phyloP scores from a whole-genome alignment of 2,113 vertebrate genomes.

The Noturus placidus region DNA sequence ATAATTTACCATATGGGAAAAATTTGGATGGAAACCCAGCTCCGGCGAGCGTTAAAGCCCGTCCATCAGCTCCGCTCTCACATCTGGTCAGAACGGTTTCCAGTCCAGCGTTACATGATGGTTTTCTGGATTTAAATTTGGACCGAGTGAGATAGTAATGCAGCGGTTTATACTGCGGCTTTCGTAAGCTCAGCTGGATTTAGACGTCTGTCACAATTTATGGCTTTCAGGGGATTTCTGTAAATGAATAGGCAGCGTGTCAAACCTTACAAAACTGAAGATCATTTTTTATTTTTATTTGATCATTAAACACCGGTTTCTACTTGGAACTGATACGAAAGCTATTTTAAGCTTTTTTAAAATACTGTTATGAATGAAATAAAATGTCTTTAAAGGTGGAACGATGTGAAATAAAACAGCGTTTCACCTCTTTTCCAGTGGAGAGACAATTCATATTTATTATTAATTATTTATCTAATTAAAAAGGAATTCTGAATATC shows the following conservation, averaged over 20 bases:
- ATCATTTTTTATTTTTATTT: not conserved
- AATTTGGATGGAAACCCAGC: constrained; percentile 5
- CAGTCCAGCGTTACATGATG: not conserved
- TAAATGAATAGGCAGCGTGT: not conserved
- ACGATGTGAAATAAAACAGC: not conserved
- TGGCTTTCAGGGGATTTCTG: constrained; percentile 2
- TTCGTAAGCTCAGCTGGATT: not conserved
- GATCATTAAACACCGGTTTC: not conserved
- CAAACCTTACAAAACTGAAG: not conserved
- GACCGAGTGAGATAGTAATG: not conserved
- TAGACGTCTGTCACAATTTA: not conserved
- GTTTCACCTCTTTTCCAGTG: not conserved
- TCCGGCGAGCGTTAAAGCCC: not conserved
- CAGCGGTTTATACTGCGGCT: not conserved
- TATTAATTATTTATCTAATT: too few species aligned
- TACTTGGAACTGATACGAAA: not conserved
- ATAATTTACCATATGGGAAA: not conserved
- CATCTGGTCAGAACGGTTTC: constrained; percentile 23
- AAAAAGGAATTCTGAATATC: not conserved
- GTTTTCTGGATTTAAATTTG: not conserved
- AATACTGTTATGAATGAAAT: not conserved
- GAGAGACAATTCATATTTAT: not conserved
- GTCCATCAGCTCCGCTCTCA: constrained; percentile 12
- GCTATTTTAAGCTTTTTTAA: not conserved
- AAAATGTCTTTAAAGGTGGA: not conserved